Conservation (phyloP, 2,888 invertebrate species). For the Rhagonycha fulva region DNA sequence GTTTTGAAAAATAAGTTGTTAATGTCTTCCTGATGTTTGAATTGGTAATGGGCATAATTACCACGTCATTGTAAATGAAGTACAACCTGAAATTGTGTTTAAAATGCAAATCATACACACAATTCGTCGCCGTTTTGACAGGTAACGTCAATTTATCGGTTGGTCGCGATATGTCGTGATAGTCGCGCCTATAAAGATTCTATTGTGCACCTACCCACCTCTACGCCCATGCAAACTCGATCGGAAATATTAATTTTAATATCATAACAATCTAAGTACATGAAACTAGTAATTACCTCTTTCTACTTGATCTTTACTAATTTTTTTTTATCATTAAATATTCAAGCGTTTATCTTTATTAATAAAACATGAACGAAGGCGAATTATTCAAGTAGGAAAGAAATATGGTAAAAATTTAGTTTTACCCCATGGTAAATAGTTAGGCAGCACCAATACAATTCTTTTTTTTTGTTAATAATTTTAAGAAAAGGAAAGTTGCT, state of each 20-base stretch:
- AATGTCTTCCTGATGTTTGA: not conserved
- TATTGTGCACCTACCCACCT: conserved; percentile 19
- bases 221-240: conserved; percentile 17
- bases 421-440: not conserved
- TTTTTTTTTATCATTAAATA: not conserved
- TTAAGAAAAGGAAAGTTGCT: not conserved
- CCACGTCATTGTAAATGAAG: not conserved
- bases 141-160: conserved; percentile 17
- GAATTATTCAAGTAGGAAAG: not conserved
- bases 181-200: conserved; percentile 19
- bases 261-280: conserved; percentile 15
- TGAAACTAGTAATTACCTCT: not conserved
- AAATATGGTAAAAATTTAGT: not conserved
- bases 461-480: not conserved
- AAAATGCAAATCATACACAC: conserved; percentile 14
- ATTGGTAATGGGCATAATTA: not conserved
- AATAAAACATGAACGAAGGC: not conserved
- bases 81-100: not conserved
- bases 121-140: conserved; percentile 12
- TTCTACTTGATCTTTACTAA: not conserved
- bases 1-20: not conserved
- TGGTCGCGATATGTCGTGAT: conserved; percentile 22
- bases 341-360: not conserved
- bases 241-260: conserved; percentile 24
- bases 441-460: not conserved